Base-by-base conservation (phyloP, 2,888 invertebrate genomes). In the Acanthococcus lagerstroemiae region DNA sequence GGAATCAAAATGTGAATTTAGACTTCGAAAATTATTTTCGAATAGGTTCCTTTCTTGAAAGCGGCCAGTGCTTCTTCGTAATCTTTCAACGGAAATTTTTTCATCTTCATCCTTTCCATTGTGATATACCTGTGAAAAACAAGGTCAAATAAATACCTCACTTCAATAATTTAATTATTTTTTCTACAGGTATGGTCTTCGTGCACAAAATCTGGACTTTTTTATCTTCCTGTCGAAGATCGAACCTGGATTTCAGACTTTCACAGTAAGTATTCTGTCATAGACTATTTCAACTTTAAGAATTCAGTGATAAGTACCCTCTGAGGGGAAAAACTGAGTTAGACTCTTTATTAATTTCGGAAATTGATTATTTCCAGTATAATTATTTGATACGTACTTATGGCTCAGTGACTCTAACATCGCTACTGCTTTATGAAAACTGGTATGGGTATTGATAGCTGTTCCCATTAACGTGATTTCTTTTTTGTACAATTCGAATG, bases 401-500 rank as follows among this genome's bases (percentile, higher is more conserved):
- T 78, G 77, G 0, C 83, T 82, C 82, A 87, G 81, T 2, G 85
- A 82, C 69, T 81, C 80, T 1, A 86, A 74, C 70, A 84, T 77
- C 0, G 81, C 80, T 9, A 87, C 74, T 0, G 84, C 83, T 71
- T 82, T 85, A 0, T 81, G 81, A 74, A 86, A 86, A 21, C 81
- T 81, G 73, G 79, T 84, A 0, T 85, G 86, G 72, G 87, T 87
- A 66, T 86, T 82, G 70, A 82, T 83, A 0, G 84, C 83, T 4
- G 55, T 45, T 0, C 84, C 86, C 44, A 83, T 76, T 4, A 87
- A 76, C 0, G 80, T 82, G 67, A 84, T 61, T 74, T 87, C 87
- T 70, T 83, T 84, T 72, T 78, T 76, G 74, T 81, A 85, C 24
- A 86, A 77, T 67, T 82, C 76, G 73, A 76, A 83, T 0, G 84